Base-by-base conservation (phyloP, 2,113 vertebrate species). In the Thalassarche chlororhynchos region DNA sequence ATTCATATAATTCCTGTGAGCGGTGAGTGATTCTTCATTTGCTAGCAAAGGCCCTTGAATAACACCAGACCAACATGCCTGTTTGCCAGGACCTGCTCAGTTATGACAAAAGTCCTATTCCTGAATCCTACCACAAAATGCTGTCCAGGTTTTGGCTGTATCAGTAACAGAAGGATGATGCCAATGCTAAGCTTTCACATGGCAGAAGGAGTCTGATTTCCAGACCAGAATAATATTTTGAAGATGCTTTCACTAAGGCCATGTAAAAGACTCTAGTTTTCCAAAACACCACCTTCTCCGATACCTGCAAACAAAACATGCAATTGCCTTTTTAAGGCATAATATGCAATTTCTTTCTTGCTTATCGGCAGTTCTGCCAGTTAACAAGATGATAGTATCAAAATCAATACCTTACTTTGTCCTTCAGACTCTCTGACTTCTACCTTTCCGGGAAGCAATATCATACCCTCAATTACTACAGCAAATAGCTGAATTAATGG, bases 371-470 rank as follows among this genome's bases (percentile, higher is more conserved):
- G 70, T 88, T 95, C 65, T 94, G 70, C 68, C 84, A 78, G 75
- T 86, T 96, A 97, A 80, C 78, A 86, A 70, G 46, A 57, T 20
- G 87, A 94, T 31, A 86, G 54, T 70, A 91, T 75, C 93, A 77
- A 77, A 96, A 97, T 96, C 89, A 93, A 96, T 95, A 94, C 9
- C 55, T 60, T 42, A 28, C 21, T 88, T 94, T 80, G 40, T 77
- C 89, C 71, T 94, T 96, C 87, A 90, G 89, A 88, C 87, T 83
- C 78, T 83, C 49, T 66, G 91, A 91, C 91, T 96, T 97, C 60
- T 58, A n/a, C 47, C 51, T 78, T 94, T 96, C 91, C 87, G 88
- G 87, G 91, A 97, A 93, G 71, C 71, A 75, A 15, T 57, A 88
- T 32, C 38, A 55, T 70, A 60, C 19, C 21, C n/a, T 46, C 86